Percentiles rank a stretch among this genome's conserved stretches.
phyloP scores from a whole-genome alignment of 2,797 vertebrate species.

The Silurus aristotelis region DNA sequence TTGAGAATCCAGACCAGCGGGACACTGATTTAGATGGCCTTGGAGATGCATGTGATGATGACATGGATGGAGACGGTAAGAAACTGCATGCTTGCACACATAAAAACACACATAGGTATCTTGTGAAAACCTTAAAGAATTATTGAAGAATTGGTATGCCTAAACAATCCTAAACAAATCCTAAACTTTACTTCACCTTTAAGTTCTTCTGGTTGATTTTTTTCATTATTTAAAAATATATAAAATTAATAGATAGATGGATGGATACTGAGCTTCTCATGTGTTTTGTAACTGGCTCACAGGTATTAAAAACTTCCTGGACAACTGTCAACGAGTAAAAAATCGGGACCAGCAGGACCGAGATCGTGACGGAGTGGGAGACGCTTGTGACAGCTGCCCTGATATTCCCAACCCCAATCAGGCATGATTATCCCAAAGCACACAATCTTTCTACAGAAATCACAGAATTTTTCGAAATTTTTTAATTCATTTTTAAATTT shows the following conservation, averaged over 20 bases:
- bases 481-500: no score
- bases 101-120: not conserved
- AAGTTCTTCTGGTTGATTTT: not conserved
- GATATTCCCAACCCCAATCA: conserved; percentile 96
- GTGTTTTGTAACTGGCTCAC: not conserved
- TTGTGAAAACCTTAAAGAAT: not conserved
- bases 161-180: not conserved
- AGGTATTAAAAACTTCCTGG: conserved; percentile 95
- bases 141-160: not conserved
- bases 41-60: conserved; percentile 94
- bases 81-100: conserved; percentile 50
- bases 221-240: not conserved
- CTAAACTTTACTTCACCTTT: not conserved
- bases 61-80: conserved; percentile 97
- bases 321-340: conserved; percentile 89
- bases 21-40: conserved; percentile 92
- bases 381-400: conserved; percentile 95
- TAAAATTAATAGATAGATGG: not conserved
- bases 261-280: not conserved
- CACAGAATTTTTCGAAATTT: not conserved
- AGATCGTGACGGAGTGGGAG: conserved; percentile 93
- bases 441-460: not conserved
- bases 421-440: conserved; percentile 62
- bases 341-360: conserved; percentile 87
- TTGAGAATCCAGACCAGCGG: conserved; percentile 92